These are phyloP conservation scores for Smutsia temminckii DNA, from an alignment of 2,797 vertebrate species.

Conservation along the genomic window DNA sequence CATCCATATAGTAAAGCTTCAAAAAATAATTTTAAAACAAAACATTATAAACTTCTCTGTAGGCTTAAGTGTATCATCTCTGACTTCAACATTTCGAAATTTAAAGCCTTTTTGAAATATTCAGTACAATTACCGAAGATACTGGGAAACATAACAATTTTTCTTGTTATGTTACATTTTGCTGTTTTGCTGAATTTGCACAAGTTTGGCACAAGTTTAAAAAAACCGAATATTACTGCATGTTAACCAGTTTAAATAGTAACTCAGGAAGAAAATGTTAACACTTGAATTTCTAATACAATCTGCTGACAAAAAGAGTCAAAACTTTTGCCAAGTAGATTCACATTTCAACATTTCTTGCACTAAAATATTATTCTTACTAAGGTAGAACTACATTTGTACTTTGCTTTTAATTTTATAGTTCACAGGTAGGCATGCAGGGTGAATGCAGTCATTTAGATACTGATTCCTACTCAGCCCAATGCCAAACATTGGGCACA, in stretches of 20 bases:
- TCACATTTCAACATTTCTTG: slow-evolving; percentile 10
- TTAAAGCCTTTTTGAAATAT: slow-evolving; percentile 1
- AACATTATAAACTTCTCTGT: background rate
- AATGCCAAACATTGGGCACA: slow-evolving; percentile 3
- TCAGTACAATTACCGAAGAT: slow-evolving; percentile 46
- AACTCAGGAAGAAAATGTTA: slow-evolving; percentile 5
- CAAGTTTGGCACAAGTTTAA: background rate
- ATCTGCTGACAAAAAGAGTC: background rate
- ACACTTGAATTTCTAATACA: background rate
- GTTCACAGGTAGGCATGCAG: background rate
- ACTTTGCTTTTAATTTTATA: slow-evolving; percentile 1
- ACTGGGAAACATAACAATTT: background rate
- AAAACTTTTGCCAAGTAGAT: background rate
- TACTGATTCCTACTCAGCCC: slow-evolving; percentile 42
- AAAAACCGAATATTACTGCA: slow-evolving; percentile 9
- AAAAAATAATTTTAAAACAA: slow-evolving; percentile 21
- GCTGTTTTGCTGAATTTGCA: background rate
- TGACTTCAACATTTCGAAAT: slow-evolving; percentile 15
- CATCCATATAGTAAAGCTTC: background rate
- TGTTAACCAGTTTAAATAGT: background rate
- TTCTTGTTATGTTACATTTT: slow-evolving; percentile 6
- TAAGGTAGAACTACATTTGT: background rate
- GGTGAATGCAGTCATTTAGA: slow-evolving; percentile 8
- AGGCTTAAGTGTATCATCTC: slow-evolving; percentile 12
- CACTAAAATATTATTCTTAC: slow-evolving; percentile 8